A percentile compares a stretch with the other conserved stretches of the same genome.
Conservation (phyloP, 2,113 vertebrate species). For the Nerophis lumbriciformis region DNA sequence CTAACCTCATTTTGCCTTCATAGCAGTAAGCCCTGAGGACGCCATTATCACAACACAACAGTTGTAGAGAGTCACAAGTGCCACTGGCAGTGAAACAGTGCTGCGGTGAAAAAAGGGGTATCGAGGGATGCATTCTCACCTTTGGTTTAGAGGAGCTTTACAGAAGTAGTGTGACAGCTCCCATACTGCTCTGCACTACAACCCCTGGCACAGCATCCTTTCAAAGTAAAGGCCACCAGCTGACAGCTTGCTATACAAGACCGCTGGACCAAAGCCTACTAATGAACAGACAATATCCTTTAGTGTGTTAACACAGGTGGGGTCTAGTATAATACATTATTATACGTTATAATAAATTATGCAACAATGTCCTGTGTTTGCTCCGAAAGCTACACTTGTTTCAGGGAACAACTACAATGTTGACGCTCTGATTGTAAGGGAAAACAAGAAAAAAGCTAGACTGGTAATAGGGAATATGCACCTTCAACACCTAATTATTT, state of each 20-base stretch:
- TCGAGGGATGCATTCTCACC: constrained; percentile 21
- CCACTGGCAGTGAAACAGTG: constrained; percentile 7
- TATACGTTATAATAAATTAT: too few relatives aligned
- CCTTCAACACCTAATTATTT: too few relatives aligned
- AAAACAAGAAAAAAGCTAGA: too few relatives aligned
- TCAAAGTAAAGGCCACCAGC: constrained; percentile 13
- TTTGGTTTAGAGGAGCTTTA: constrained; percentile 8
- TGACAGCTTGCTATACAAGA: background rate
- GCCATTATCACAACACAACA: background rate
- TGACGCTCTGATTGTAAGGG: too few relatives aligned
- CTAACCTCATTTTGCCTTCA: constrained; percentile 5
- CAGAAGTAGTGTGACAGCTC: constrained; percentile 24
- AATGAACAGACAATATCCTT: background rate
- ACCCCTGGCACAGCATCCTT: constrained; percentile 13
- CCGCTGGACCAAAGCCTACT: background rate
- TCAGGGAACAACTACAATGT: too few relatives aligned
- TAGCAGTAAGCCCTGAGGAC: background rate
- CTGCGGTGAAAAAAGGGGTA: constrained; percentile 1
- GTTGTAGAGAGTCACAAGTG: background rate
- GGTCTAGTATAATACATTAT: too few relatives aligned
- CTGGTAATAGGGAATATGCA: too few relatives aligned
- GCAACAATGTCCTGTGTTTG: too few relatives aligned
- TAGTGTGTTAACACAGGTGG: too few relatives aligned
- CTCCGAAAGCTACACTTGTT: too few relatives aligned
- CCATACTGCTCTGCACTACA: constrained; percentile 16